Base-by-base conservation (phyloP, 2,888 invertebrate species). In the Aproaerema taeniolella region DNA sequence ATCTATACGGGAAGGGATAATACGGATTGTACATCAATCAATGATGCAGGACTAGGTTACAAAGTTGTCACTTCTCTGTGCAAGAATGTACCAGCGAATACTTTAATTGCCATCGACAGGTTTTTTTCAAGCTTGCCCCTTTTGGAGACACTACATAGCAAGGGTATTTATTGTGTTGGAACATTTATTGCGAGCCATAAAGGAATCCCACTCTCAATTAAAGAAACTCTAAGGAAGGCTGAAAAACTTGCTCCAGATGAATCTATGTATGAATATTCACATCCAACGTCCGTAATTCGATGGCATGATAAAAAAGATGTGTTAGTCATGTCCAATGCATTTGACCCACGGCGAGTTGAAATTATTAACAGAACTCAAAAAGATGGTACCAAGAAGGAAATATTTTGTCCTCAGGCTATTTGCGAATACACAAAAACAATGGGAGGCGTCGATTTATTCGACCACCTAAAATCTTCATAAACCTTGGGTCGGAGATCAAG, bases 391-490 rank as follows among this genome's bases (percentile, higher is more conserved):
- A 58, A 41, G 48, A 43, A 38, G 36, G 44, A 50, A n/a, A 50
- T 56, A 43, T 42, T 54, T 35, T 53, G 51, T 41, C 55, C 56
- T 4, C 36, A 38, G 32, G 52, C 57, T 16, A 57, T 57, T 41
- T 10, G 48, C 43, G 29, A 32, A 39, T 32, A 31, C 55, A 56
- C 32, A 50, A 7, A 20, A 20, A 20, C 4, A 6, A 20, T 20
- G 20, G 20, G 20, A 20, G 20, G 20, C 7, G 20, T 55, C n/a
- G 54, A 58, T 42, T 43, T 28, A 10, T 50, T 53, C 16, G 57
- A 58, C 37, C 58, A 59, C 44, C 57, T 49, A 41, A 43, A 54
- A 16, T 48, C 50, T 7, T 58, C 59, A 2, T 61, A 61, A 37
- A 41, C 50, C 9, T 49, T 55, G 20, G 43, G 43, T 25, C 47